phyloP scores from a whole-genome alignment of 2,888 invertebrate genomes.

The Caenorhabditis sp. region DNA sequence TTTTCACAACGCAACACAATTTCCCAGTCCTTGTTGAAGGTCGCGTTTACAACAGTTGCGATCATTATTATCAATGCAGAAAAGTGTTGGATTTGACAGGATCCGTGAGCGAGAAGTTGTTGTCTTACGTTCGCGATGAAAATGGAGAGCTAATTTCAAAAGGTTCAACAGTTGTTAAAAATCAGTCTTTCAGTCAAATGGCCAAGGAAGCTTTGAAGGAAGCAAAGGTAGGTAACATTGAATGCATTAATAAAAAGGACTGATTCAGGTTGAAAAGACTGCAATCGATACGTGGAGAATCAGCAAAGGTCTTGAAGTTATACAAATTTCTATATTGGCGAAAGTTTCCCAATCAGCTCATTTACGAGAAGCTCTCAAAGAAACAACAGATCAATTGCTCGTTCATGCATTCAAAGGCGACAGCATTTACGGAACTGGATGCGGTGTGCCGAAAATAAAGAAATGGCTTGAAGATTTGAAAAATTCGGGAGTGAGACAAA shows the following conservation, averaged over 20 bases:
- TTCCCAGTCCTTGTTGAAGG: constrained; percentile 51
- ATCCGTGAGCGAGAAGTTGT: constrained; percentile 22
- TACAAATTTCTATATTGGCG: constrained; percentile 43
- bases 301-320: constrained; percentile 41
- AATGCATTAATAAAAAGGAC: not conserved
- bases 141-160: constrained; percentile 18
- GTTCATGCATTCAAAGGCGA: constrained; percentile 52
- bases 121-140: constrained; percentile 30
- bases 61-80: constrained; percentile 55
- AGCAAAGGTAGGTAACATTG: constrained; percentile 5
- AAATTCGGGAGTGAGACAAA: constrained; percentile 22
- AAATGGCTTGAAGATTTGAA: constrained; percentile 40
- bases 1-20: constrained; percentile 51
- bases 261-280: constrained; percentile 25
- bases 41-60: constrained; percentile 47
- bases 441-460: constrained; percentile 20
- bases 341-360: constrained; percentile 48
- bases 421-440: constrained; percentile 50
- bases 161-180: not conserved
- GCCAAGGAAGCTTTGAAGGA: constrained; percentile 27
- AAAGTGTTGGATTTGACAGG: constrained; percentile 46
- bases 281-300: constrained; percentile 45
- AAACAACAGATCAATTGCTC: constrained; percentile 46
- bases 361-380: constrained; percentile 47
- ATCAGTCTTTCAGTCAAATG: constrained; percentile 14